Conservation (phyloP, 2,888 invertebrate species). For the Troides helena region DNA sequence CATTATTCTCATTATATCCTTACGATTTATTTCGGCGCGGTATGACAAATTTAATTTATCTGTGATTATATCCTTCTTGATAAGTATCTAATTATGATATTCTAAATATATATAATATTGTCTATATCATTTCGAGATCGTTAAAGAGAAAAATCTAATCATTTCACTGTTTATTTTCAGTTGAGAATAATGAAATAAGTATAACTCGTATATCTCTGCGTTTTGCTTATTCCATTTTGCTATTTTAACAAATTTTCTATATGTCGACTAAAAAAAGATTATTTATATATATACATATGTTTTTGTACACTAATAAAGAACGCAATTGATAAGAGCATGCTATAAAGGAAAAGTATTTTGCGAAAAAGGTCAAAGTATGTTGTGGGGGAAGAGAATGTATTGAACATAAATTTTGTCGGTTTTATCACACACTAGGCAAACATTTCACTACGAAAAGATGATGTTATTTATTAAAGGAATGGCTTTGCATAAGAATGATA, state of each 20-base stretch:
- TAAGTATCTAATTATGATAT: not conserved
- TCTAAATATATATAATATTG: not conserved
- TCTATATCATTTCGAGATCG: not conserved
- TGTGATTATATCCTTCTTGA: not conserved
- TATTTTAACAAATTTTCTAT: not conserved
- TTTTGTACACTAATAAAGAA: too few relatives aligned
- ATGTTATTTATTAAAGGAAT: constrained; percentile 14
- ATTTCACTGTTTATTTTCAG: too few relatives aligned
- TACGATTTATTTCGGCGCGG: not conserved
- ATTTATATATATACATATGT: too few relatives aligned
- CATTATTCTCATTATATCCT: not conserved
- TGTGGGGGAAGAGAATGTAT: not conserved
- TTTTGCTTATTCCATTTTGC: not conserved
- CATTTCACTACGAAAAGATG: constrained; percentile 13
- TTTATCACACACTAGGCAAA: constrained; percentile 6
- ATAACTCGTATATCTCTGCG: not conserved
- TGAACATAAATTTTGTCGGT: constrained; percentile 18
- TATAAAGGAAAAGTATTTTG: not conserved
- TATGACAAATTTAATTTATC: not conserved
- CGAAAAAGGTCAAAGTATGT: not conserved
- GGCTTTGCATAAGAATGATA: constrained; percentile 12
- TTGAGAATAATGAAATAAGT: too few relatives aligned
- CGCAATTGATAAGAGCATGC: too few relatives aligned
- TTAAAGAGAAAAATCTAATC: too few relatives aligned
- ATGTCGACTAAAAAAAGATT: not conserved